Base-by-base conservation (phyloP, 2,113 vertebrate species). In the Pantherophis guttatus region DNA sequence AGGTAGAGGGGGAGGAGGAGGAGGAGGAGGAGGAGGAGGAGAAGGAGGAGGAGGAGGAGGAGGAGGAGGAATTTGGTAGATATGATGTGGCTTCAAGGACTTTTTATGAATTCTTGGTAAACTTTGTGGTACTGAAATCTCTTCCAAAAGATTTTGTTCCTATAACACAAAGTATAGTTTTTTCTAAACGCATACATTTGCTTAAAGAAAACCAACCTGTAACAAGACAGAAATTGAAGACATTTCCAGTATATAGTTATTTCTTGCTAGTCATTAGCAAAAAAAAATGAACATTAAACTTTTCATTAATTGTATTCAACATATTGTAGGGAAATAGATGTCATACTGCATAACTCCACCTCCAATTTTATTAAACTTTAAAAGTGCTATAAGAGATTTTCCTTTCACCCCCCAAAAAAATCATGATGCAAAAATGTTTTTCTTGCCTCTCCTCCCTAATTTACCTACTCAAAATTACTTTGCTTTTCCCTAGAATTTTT, bases 121-220 rank as follows among this genome's bases (percentile, higher is more conserved):
- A 52, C 96, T 95, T 7, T 88, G 94, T 29, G 97, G 96, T 88
- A 94, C 94, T 48, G 96, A 94, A 15, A 97, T 93, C 91, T 98
- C 97, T 12, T 98, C 97, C 93, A 98, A 92, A 93, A 98, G 95
- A 54, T 97, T 98, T 91, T 98, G 98, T 53, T 98, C 98, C 98
- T 99, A 89, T 81, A 96, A 96, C 52, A 86, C 19, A 57, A 59
- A 91, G 81, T 54, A 54, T 62, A 86, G 8, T 50, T 11, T 91
- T 91, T 44, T n/a, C 9, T 29, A 48, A 1, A 52, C 24, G 57
- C 57, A 91, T 29, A 53, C n/a, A 0, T 23, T 85, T 81, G 15
- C 19, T 1, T 81, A 33, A 1, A 23, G 9, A 52, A 33, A 91
- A 88, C 9, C 0, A 24, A 85, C 8, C 2, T 44, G 48, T 88